phyloP scores from a whole-genome alignment of 1,140 invertebrate species.

The Radopholus similis region DNA sequence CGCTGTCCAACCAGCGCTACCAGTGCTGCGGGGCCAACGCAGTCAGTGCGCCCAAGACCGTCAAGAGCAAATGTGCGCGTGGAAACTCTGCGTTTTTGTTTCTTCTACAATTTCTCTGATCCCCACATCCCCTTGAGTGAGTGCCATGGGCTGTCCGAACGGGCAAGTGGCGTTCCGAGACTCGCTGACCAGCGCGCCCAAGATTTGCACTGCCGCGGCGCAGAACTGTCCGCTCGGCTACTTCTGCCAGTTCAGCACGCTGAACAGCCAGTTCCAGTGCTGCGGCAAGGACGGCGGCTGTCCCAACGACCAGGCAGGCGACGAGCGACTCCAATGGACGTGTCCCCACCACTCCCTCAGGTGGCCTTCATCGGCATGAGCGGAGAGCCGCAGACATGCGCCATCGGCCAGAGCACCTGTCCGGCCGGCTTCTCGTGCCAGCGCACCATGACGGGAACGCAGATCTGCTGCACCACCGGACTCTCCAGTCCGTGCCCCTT shows the following conservation, averaged over 20 bases:
- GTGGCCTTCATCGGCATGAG: conserved; percentile 59
- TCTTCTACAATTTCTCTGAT: background rate
- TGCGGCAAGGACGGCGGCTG: conserved; percentile 59
- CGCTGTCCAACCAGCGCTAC: conserved; percentile 56
- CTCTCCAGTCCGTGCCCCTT: conserved; percentile 28
- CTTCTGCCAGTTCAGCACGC: conserved; percentile 55
- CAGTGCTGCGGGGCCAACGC: conserved; percentile 58
- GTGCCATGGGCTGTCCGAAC: conserved; percentile 32
- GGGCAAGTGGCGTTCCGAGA: conserved; percentile 57
- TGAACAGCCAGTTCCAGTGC: conserved; percentile 59
- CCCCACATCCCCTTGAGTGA: conserved; percentile 21
- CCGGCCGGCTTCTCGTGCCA: conserved; percentile 58
- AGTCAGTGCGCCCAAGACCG: conserved; percentile 55
- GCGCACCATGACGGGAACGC: conserved; percentile 46
- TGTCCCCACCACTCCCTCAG: background rate
- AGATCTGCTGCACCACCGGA: conserved; percentile 58
- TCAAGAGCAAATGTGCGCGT: conserved; percentile 24
- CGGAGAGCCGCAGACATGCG: conserved; percentile 56
- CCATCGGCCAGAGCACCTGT: conserved; percentile 56
- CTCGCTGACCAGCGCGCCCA: conserved; percentile 47
- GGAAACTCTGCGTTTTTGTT: background rate
- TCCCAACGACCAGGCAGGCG: conserved; percentile 50
- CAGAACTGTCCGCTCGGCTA: conserved; percentile 58
- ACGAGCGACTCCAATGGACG: background rate
- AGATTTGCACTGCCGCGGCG: conserved; percentile 56